Evolutionary conservation across 2,797 vertebrate species (phyloP).

Genomic region (Sebastes paucispinis): DNA sequence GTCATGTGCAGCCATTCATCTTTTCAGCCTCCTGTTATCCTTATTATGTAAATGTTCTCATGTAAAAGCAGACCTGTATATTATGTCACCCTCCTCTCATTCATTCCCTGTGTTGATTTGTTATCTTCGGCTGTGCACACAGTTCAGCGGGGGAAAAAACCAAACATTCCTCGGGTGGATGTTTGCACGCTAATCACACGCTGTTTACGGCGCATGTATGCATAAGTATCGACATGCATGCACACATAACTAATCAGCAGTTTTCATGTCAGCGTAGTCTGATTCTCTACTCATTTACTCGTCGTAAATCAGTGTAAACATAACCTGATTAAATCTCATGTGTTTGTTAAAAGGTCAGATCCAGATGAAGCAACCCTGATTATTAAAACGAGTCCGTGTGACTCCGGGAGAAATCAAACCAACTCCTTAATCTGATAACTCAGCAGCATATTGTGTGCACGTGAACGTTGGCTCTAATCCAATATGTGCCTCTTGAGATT

Average conservation of each 20-base stretch:
- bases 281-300: neutral
- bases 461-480: slow-evolving; percentile 32
- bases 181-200: slow-evolving; percentile 1
- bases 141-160: neutral
- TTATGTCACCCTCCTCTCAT: neutral
- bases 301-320: neutral
- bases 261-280: neutral
- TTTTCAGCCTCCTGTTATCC: neutral
- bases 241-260: neutral
- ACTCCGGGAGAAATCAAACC: neutral
- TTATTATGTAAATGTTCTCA: neutral
- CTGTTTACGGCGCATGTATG: slow-evolving; percentile 2
- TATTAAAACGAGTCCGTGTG: neutral
- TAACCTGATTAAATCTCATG: neutral
- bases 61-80: neutral
- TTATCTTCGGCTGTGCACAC: neutral
- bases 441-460: slow-evolving; percentile 16
- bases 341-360: slow-evolving; percentile 10
- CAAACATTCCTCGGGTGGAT: neutral
- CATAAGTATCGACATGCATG: neutral
- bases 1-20: neutral
- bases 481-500: slow-evolving; percentile 67
- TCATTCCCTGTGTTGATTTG: neutral
- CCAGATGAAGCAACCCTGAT: neutral
- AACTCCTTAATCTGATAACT: neutral